A percentile compares a stretch with the other conserved stretches of the same genome.
phyloP scores from a whole-genome alignment of 92 coral and sea anemone species.

The Heteractis magnifica region DNA sequence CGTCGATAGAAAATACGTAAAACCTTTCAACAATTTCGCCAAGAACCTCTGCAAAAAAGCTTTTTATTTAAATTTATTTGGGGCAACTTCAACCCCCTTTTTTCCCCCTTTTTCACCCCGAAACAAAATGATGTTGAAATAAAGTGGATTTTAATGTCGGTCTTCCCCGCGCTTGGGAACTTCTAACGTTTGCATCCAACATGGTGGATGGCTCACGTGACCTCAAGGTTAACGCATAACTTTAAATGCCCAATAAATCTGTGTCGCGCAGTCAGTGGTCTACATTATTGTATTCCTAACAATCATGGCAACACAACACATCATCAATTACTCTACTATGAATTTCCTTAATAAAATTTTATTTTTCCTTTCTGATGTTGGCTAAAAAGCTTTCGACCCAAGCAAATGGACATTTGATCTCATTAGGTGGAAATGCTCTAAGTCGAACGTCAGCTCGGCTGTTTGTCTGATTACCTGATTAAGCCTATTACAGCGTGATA shows the following conservation, averaged over 20 bases:
- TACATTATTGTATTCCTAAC: neutral
- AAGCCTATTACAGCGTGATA: neutral
- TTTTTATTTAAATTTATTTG: no score
- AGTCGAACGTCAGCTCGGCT: neutral
- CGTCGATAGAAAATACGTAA: no score
- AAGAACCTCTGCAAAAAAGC: no score
- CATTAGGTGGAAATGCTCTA: neutral
- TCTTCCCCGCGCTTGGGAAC: neutral
- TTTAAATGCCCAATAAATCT: neutral
- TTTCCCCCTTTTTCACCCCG: no score
- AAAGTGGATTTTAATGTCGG: no score
- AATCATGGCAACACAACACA: neutral
- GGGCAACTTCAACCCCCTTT: no score
- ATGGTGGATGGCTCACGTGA: neutral
- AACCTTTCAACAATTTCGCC: no score
- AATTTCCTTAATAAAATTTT: neutral
- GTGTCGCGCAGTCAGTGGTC: neutral
- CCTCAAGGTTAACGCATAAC: neutral
- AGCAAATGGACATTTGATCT: neutral
- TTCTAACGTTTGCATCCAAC: neutral
- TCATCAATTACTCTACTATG: neutral
- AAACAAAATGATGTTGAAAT: no score
- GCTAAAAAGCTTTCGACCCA: neutral
- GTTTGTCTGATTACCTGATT: neutral
- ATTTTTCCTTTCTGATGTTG: neutral